Evolutionary conservation across 2,797 vertebrate genomes (phyloP).

Genomic region (Scarus forsteni): DNA sequence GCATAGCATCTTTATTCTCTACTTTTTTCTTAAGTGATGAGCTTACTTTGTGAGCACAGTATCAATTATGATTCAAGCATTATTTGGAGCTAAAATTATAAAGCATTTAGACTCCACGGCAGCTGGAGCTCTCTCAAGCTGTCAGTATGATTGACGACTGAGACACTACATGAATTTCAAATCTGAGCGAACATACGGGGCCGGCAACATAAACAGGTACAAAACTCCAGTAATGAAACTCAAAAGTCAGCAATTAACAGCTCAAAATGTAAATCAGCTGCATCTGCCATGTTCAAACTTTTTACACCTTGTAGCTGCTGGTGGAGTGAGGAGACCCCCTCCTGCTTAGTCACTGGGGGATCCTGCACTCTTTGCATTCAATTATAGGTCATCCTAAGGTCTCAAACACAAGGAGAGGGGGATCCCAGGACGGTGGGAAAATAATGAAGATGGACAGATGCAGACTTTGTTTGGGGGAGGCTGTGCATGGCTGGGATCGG

Average conservation of each 20-base stretch:
- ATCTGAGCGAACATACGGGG: constrained; percentile 65
- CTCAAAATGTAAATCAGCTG: constrained; percentile 77
- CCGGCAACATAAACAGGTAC: constrained; percentile 74
- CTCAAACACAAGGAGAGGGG: constrained; percentile 60
- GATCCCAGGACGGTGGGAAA: constrained; percentile 47
- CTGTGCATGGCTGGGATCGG: constrained; percentile 56
- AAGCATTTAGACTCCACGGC: constrained; percentile 44
- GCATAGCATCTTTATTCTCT: no score
- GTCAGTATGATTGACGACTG: constrained; percentile 82
- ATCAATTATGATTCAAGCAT: constrained; percentile 69
- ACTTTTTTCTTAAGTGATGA: constrained; percentile 13
- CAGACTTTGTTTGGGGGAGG: constrained; percentile 49
- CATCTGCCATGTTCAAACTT: constrained; percentile 47
- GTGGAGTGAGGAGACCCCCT: constrained; percentile 48
- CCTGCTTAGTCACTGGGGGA: constrained; percentile 55
- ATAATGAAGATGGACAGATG: constrained; percentile 48
- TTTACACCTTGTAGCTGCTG: constrained; percentile 49
- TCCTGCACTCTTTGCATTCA: constrained; percentile 61
- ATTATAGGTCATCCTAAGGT: constrained; percentile 70
- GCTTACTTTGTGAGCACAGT: constrained; percentile 21
- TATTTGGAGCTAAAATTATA: constrained; percentile 49
- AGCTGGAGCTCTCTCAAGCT: constrained; percentile 65
- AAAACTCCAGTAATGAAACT: constrained; percentile 72
- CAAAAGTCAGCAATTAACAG: constrained; percentile 81
- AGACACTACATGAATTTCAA: constrained; percentile 81